These are phyloP conservation scores for Megaustenia siamemsis DNA, from an alignment of 2,888 invertebrate species.

Conservation along the genomic window DNA sequence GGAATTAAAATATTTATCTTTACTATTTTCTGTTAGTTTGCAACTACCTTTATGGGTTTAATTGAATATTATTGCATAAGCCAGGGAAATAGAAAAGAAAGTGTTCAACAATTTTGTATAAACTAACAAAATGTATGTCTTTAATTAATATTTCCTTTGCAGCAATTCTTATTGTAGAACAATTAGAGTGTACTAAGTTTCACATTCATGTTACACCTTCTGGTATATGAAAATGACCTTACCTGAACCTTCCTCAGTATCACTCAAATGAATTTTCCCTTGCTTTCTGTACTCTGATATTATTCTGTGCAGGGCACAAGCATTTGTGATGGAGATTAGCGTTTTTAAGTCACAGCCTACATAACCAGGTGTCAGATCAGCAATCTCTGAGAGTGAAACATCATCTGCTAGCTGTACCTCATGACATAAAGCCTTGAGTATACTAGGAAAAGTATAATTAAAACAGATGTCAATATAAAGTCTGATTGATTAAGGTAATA, in stretches of 20 bases:
- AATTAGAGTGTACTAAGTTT: too few relatives aligned
- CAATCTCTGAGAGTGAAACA: conserved; percentile 87
- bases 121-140: too few relatives aligned
- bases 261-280: not conserved
- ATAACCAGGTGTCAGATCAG: conserved; percentile 94
- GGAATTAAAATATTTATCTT: too few relatives aligned
- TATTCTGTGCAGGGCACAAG: conserved; percentile 47
- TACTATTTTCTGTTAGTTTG: too few relatives aligned
- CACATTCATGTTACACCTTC: too few relatives aligned
- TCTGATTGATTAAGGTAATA: not conserved
- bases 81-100: too few relatives aligned
- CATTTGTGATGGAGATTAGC: conserved; percentile 83
- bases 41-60: too few relatives aligned
- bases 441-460: conserved; percentile 82
- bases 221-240: not conserved
- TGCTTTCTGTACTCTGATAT: conserved; percentile 38
- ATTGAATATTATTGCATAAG: too few relatives aligned
- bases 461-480: not conserved
- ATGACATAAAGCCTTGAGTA: conserved; percentile 87
- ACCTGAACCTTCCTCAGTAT: not conserved
- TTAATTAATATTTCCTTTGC: too few relatives aligned
- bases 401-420: conserved; percentile 86
- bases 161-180: too few relatives aligned
- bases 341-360: conserved; percentile 96
- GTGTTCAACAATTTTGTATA: too few relatives aligned